A percentile compares a stretch with the other conserved stretches of the same genome.
phyloP scores from a whole-genome alignment of 2,113 vertebrate genomes.

The Gallinago jamesoni region DNA sequence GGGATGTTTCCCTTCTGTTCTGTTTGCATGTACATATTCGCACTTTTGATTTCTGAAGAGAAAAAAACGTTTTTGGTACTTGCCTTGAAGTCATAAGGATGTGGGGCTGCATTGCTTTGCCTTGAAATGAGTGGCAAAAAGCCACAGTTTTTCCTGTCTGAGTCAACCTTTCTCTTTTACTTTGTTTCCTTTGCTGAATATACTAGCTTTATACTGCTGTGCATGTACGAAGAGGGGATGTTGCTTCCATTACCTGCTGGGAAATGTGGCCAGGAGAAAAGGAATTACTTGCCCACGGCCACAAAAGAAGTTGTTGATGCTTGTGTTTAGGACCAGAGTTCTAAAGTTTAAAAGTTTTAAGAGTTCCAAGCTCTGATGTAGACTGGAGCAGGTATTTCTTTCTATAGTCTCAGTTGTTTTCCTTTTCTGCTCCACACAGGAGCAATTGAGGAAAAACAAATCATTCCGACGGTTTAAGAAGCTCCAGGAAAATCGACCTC shows the following conservation, averaged over 20 bases:
- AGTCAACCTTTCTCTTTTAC: background rate
- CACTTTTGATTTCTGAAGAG: background rate
- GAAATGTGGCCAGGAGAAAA: background rate
- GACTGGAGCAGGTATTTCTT: background rate
- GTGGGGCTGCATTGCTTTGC: background rate
- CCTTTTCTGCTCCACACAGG: slow-evolving; percentile 61
- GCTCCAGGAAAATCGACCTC: slow-evolving; percentile 89
- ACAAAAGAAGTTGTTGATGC: background rate
- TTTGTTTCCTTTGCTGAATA: background rate
- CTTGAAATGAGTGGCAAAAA: background rate
- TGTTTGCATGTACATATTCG: background rate
- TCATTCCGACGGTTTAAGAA: slow-evolving; percentile 86
- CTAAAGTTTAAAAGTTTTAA: background rate
- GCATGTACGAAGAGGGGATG: background rate
- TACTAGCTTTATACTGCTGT: background rate
- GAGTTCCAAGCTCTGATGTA: background rate
- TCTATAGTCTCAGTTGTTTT: background rate
- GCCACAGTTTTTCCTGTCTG: background rate
- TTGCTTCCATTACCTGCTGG: rapidly evolving
- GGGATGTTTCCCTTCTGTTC: background rate
- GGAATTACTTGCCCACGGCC: background rate
- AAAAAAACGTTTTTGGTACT: background rate
- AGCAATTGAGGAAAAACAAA: slow-evolving; percentile 86
- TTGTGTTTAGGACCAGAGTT: background rate
- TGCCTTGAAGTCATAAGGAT: background rate